Base-by-base conservation (phyloP, 30 jellyfish, hydroid and myxozoan genomes). In the Cassiopea andromeda region DNA sequence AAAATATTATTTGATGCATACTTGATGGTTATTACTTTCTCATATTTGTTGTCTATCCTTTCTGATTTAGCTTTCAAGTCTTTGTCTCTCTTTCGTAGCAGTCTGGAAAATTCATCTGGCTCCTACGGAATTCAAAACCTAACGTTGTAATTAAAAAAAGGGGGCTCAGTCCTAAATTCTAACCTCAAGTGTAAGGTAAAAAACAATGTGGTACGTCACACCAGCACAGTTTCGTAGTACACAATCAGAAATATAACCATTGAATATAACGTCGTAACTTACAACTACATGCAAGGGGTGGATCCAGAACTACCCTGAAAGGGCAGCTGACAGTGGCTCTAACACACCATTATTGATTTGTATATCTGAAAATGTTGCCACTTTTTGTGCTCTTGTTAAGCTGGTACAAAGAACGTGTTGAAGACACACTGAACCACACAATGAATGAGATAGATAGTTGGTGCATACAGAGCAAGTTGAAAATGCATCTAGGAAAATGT, bases 31-130 rank as follows among this genome's bases (percentile, higher is more conserved):
- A 66, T n/a, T 70, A 48, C 85, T 66, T 50, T 46, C 27, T 78
- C 69, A 47, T 89, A 83, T 54, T 81, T 89, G 48, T 47, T 69
- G 10, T 83, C 94, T 16, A 93, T 58, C 66, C 93, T 87, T 14
- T 69, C 82, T 27, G 87, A 70, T 75, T 93, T 84, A 5, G 91
- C 97, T 66, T 85, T 85, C 64, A 93, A 77, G 46, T 93, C 97
- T 57, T 85, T 74, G 44, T 86, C 94, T 75, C 93, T 79, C 71
- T 83, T 87, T 60, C 92, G 87, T 16, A 93, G 84, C 7, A 83
- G 74, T 4, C 75, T 78, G 19, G 97, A 84, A 27, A 93, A 85
- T 72, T 93, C 98, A 64, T 93, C 97, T 70, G 89, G 85, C 69
- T 93, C 98, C 98, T 93, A 38, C 12, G 70, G 58, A 85, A 46